Evolutionary conservation across 1,140 invertebrate genomes (phyloP), one percentile per base, ranked within the genome.

Genomic region (Drosophila kepulauana): DNA sequence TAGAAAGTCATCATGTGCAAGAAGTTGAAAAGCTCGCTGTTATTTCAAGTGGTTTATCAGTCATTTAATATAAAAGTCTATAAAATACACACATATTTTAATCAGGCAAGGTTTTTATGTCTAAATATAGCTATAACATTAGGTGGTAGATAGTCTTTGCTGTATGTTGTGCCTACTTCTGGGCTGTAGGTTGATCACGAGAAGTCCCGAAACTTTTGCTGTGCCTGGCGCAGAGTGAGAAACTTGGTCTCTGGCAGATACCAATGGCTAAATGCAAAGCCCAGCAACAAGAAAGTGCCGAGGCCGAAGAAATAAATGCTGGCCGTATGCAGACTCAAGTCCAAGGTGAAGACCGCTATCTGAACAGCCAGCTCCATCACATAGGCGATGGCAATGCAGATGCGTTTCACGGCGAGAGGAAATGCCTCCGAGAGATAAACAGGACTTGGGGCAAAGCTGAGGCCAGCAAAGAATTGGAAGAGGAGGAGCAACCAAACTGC

Each of bases 361-460:
- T 91, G 89, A 8, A 89, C 56, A 4, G 58, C 11, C 57, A 91
- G 70, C 56, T 92, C 87, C 41, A 77, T n/a, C 0, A 66, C 46
- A 25, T 91, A 89, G 1, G 51, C 43, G n/a, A 91, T 43, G n/a
- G 77, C 73, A 25, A 92, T 86, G 57, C 77, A 92, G 41, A 67
- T 73, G 0, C 68, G 74, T 45, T 92, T 92, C 0, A 89, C 48
- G 6, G 66, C 52, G 8, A 79, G 74, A 0, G 91, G 91, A 58
- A 92, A 92, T 15, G 84, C 91, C 45, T 92, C 91, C 5, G 84
- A 76, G 1, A 92, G 57, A 35, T 82, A 92, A 6, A 79, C 75
- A 0, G 91, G 86, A n/a, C 75, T 86, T 10, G 91, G 76, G 0
- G 82, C 78, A 15, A 77, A 87, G 15, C 70, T 75, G 0, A 92